Conservation (phyloP, 1,140 invertebrate species). For the Harlomillsia oculata region DNA sequence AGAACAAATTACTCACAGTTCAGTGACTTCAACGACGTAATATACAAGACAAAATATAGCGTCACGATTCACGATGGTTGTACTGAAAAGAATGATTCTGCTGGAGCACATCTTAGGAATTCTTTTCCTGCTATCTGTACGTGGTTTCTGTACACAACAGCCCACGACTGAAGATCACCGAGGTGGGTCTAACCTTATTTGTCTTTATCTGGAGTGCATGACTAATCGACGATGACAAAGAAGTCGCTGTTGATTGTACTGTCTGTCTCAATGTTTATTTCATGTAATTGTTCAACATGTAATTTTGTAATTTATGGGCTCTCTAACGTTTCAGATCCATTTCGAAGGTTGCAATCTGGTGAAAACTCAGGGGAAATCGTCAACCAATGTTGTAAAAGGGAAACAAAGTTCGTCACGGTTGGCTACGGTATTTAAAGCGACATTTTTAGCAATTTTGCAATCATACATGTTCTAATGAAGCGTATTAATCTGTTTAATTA, state of each 20-base stretch:
- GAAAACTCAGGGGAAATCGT: conserved; percentile 23
- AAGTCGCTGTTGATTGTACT: not conserved
- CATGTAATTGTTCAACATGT: not conserved
- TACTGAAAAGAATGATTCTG: too few relatives aligned
- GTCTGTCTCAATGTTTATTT: not conserved
- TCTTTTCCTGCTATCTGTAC: too few relatives aligned
- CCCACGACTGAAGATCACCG: not conserved
- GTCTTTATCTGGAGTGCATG: not conserved
- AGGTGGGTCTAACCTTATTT: not conserved
- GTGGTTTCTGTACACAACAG: not conserved
- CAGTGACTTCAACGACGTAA: too few relatives aligned
- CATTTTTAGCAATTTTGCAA: too few relatives aligned
- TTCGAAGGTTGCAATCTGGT: conserved; percentile 20
- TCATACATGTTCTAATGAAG: too few relatives aligned
- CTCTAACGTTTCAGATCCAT: conserved; percentile 13
- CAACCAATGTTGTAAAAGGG: conserved; percentile 29
- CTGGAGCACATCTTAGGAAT: too few relatives aligned
- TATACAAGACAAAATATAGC: too few relatives aligned
- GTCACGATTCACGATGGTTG: too few relatives aligned
- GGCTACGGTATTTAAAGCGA: conserved; percentile 18
- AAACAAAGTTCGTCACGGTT: conserved; percentile 23
- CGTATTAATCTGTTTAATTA: too few relatives aligned
- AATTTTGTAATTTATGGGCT: not conserved
- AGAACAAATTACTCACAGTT: too few relatives aligned
- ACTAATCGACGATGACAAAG: not conserved